These are phyloP conservation scores for Crocidura indochinensis DNA, from an alignment of 2,797 vertebrate species.

Conservation along the genomic window DNA sequence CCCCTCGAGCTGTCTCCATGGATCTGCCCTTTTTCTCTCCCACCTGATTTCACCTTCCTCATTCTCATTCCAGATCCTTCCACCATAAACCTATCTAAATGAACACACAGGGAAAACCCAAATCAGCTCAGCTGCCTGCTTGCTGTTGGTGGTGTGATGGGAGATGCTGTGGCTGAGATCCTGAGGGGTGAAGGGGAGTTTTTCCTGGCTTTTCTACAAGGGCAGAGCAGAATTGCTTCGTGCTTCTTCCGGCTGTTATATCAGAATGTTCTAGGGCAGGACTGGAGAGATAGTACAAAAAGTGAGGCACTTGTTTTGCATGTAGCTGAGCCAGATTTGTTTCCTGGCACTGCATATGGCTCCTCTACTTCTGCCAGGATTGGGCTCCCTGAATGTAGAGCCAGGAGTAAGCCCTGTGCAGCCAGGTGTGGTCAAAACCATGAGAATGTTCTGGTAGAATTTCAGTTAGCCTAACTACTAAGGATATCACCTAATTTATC, in stretches of 20 bases:
- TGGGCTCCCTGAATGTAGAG: too few species aligned
- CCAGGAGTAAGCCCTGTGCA: too few species aligned
- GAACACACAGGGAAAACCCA: neutral
- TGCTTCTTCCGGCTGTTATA: conserved; percentile 25
- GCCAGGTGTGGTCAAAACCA: too few species aligned
- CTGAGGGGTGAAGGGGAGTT: neutral
- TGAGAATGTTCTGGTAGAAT: neutral
- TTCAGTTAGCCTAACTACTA: neutral
- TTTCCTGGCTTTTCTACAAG: conserved; percentile 48
- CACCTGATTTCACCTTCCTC: neutral
- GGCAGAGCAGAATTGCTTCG: neutral
- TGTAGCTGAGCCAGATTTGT: too few species aligned
- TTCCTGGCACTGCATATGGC: too few species aligned
- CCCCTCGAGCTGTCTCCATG: neutral
- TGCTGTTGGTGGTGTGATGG: neutral
- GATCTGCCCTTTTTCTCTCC: neutral
- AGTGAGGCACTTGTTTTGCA: too few species aligned
- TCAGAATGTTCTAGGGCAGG: conserved; percentile 34
- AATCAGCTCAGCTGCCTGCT: neutral
- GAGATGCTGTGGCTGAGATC: neutral
- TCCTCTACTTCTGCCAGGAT: too few species aligned
- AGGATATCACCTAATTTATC: neutral
- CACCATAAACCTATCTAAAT: conserved; percentile 12
- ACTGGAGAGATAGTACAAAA: too few species aligned
- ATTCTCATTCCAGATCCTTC: neutral